Evolutionary conservation across 2,888 invertebrate genomes (phyloP).

Genomic region (Monochamus alternatus): DNA sequence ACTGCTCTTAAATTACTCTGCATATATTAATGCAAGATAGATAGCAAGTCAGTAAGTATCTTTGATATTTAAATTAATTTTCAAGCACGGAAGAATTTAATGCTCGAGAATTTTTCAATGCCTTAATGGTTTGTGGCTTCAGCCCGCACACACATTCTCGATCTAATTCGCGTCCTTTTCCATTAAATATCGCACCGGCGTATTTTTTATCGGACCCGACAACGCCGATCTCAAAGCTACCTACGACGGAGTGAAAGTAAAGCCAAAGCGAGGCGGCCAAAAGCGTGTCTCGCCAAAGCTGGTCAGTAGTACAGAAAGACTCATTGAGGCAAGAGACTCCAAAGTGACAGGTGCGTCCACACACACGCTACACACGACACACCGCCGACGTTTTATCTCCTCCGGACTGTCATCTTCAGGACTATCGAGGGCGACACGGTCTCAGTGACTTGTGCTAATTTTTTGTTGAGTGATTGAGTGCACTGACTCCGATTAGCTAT

Average conservation of each 20-base stretch:
- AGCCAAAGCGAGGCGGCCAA: slow-evolving; percentile 53
- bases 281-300: slow-evolving; percentile 60
- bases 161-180: background rate
- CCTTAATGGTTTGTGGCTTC: background rate
- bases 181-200: slow-evolving; percentile 1
- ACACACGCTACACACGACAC: slow-evolving; percentile 7
- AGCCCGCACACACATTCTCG: background rate
- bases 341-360: slow-evolving; percentile 59
- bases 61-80: too few species aligned
- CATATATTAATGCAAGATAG: too few species aligned
- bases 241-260: slow-evolving; percentile 60
- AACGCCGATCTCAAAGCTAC: slow-evolving; percentile 46
- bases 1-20: too few species aligned
- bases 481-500: slow-evolving; percentile 48
- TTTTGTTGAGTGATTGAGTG: slow-evolving; percentile 44
- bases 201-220: slow-evolving; percentile 33
- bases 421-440: background rate
- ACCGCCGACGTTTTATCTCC: slow-evolving; percentile 42
- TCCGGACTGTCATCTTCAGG: slow-evolving; percentile 6
- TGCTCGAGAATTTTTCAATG: too few species aligned
- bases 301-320: slow-evolving; percentile 69
- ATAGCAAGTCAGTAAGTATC: too few species aligned
- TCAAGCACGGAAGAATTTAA: too few species aligned
- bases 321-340: slow-evolving; percentile 62
- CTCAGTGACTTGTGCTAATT: slow-evolving; percentile 23